Evolutionary conservation across 1,140 invertebrate genomes (phyloP).

Genomic region (Drosophila fuyamai): DNA sequence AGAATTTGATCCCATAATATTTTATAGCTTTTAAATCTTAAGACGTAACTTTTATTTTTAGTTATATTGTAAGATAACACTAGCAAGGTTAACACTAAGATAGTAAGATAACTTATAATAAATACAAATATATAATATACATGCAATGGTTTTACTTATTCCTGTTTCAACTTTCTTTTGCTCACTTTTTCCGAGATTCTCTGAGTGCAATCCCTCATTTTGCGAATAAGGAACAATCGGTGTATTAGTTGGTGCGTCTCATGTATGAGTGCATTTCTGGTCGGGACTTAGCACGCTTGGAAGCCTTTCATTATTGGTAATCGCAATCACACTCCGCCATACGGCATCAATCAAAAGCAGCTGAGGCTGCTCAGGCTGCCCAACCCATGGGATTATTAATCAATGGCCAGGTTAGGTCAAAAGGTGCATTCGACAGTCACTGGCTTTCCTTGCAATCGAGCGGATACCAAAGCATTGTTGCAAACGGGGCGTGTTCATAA

Average conservation of each 20-base stretch:
- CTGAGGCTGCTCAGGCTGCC: neutral
- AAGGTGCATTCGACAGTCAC: constrained; percentile 44
- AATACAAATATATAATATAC: too few relatives aligned
- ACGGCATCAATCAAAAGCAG: constrained; percentile 49
- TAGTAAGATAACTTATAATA: too few relatives aligned
- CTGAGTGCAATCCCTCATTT: neutral
- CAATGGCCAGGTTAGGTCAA: constrained; percentile 51
- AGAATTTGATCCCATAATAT: too few relatives aligned
- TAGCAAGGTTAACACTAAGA: too few relatives aligned
- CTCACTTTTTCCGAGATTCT: fast-evolving
- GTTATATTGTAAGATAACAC: too few relatives aligned
- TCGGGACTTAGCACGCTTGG: constrained; percentile 19
- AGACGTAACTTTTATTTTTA: too few relatives aligned
- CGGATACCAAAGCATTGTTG: constrained; percentile 28
- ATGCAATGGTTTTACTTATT: too few relatives aligned
- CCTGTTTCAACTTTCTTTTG: too few relatives aligned
- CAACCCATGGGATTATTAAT: constrained; percentile 63
- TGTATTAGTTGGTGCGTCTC: constrained; percentile 12
- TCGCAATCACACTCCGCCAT: constrained; percentile 48
- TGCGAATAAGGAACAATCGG: constrained; percentile 11
- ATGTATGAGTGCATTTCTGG: constrained; percentile 27
- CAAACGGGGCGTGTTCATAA: constrained; percentile 18
- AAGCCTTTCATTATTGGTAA: constrained; percentile 59
- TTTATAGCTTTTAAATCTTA: too few relatives aligned
- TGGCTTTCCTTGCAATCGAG: constrained; percentile 31